Base-by-base conservation (phyloP, 2,113 vertebrate genomes). In the Hemibagrus wyckioides region DNA sequence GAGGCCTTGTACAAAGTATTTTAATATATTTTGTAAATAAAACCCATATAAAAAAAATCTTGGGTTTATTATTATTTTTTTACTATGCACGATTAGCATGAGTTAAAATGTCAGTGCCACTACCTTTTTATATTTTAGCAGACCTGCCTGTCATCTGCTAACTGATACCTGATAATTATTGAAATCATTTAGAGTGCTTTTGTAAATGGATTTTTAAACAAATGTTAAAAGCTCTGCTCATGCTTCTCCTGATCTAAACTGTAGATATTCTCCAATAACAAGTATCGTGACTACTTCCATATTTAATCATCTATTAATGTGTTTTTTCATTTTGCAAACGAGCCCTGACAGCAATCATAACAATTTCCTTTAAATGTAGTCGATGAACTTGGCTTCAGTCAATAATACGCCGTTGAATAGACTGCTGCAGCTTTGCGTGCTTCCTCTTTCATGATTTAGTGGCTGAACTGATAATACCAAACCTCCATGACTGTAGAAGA, bases 11-110 rank as follows among this genome's bases (percentile, higher is more conserved):
- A 99, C 96, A 99, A 97, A 97, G 94, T 97, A 95, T 99, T 99
- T 99, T 99, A 99, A 98, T 99, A 99, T 97, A 98, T 99, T 99
- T 99, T 99, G 97, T 99, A 99, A 99, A 99, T 99, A 91, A 91
- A 99, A 99, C 97, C 93, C 98, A 97, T 98, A 98, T 97, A 97
- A 96, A 97, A 97, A 96, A 94, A 13, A 50, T 33, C n/a, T 33
- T 33, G 44, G 44, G 3, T 50, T 52, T 30, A 87, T 63, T 88
- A 86, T 92, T 36, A 89, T 75, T n/a, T 59, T 81, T 85, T 87
- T 28, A 15, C 3, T 88, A 76, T 30, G 57, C 81, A 73, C 54
- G 39, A 80, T 69, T 69, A 76, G 23, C 25, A 48, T 59, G 54
- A 13, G 33, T 36, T 39, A 57, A 80, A 28, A 80, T 80, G 75